Evolutionary conservation across 37 sponge, comb jelly and placozoan species (phyloP).

Genomic region (Halisarca cf. caerulea): DNA sequence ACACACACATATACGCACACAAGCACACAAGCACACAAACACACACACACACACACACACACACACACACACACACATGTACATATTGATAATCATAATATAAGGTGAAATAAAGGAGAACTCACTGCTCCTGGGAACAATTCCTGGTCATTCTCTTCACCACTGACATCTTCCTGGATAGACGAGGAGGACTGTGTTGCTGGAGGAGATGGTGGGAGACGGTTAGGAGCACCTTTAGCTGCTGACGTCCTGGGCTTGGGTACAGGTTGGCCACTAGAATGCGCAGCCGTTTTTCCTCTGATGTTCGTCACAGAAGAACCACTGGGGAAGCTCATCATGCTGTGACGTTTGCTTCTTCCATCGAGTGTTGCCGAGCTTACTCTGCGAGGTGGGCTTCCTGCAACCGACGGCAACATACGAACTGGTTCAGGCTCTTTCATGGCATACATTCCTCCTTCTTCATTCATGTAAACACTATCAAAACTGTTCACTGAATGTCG

Average conservation of each 20-base stretch:
- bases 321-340: neutral
- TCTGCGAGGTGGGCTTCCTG: neutral
- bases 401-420: neutral
- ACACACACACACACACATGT: neutral
- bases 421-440: neutral
- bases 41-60: no score
- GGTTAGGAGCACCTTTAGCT: constrained; percentile 10
- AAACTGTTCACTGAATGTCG: neutral
- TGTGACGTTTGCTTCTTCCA: no score
- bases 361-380: neutral
- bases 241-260: neutral
- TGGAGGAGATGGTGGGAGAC: constrained; percentile 16
- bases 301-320: no score
- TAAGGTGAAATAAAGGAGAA: neutral
- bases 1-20: no score
- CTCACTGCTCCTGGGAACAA: neutral
- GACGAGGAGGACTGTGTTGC: neutral
- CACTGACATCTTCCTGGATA: neutral
- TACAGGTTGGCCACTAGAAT: neutral
- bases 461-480: constrained; percentile 22
- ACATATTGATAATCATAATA: neutral
- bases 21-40: no score
- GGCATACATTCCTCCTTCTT: neutral
- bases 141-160: neutral
- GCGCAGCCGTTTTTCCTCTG: neutral